Evolutionary conservation across 35 echinoderm and acorn worm species (phyloP), one percentile per base, ranked within the genome.

Genomic region (Stichopus chloronotus): DNA sequence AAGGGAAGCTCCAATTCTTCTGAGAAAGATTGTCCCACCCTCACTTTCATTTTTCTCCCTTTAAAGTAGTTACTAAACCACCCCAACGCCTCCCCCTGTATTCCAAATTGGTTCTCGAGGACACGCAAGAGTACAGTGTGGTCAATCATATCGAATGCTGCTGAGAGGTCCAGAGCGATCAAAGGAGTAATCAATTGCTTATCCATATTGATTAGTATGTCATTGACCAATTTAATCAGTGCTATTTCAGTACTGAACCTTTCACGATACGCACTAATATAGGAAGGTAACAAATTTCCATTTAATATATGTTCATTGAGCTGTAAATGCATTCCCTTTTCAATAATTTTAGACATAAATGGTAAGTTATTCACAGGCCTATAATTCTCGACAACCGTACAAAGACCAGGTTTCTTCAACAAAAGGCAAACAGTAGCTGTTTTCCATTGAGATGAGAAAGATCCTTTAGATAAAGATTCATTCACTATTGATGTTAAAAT

Each of bases 281-380:
- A 90, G 88, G 69, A 59, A 72, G 88, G 88, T 52, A 90, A 76
- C 88, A 90, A 16, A 58, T 90, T 76, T 72, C 54, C 69, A 76
- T 72, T 90, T 14, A 12, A n/a, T 52, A 25, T 25, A 25, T 90
- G 88, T 43, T 90, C 69, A 90, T 90, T 90, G 59, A 90, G 16
- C 8, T 72, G 88, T 54, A 54, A 72, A 12, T 72, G 55, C 59
- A 72, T 74, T 54, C 88, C 88, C 56, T 90, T 88, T 76, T 90
- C 88, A 10, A 90, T 52, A 19, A 90, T 53, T 90, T 90, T 90
- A 17, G 88, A 90, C 17, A 90, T 90, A 76, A 90, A 90, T 17
- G 63, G 69, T 90, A 90, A 76, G 88, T 90, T 90, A 87, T 87
- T 87, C 13, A 58, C 84, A 58, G 88, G 88, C 10, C 88, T 90